phyloP scores from a whole-genome alignment of 2,797 vertebrate genomes.

The Yasuhikotakia modesta region DNA sequence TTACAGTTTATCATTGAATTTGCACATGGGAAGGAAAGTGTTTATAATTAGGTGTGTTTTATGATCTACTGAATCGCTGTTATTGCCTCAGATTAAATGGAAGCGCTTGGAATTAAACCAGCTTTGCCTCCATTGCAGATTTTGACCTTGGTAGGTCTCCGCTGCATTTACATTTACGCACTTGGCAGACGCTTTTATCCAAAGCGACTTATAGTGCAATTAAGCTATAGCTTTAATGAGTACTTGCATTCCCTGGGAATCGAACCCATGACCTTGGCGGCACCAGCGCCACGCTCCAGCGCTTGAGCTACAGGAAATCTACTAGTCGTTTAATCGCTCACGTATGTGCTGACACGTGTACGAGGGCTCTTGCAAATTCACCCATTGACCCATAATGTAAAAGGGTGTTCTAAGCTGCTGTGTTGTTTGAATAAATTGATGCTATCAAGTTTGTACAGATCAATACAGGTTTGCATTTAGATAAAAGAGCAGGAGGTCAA shows the following conservation, averaged over 20 bases:
- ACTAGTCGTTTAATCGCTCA: background rate
- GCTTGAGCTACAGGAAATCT: background rate
- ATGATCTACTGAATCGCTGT: conserved; percentile 24
- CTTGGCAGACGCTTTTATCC: background rate
- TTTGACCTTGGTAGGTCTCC: background rate
- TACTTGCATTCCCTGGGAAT: background rate
- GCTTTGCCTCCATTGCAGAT: background rate
- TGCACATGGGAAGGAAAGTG: conserved; percentile 29
- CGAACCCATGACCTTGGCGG: background rate
- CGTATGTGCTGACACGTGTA: conserved; percentile 4
- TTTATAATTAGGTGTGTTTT: conserved; percentile 46
- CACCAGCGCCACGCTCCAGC: background rate
- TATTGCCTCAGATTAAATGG: conserved; percentile 12
- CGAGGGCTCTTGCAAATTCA: conserved; percentile 6
- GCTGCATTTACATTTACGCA: background rate
- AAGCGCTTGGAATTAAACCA: background rate
- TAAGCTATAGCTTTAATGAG: background rate
- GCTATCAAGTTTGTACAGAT: conserved; percentile 36
- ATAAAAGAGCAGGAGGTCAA: conserved; percentile 42
- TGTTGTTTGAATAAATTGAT: conserved; percentile 27
- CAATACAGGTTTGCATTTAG: conserved; percentile 56
- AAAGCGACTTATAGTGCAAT: background rate
- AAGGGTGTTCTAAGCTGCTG: background rate
- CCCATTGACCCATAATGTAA: conserved; percentile 7
- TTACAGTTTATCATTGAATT: conserved; percentile 47